Evolutionary conservation across 1,140 invertebrate species (phyloP).

Genomic region (Tenebrio molitor): DNA sequence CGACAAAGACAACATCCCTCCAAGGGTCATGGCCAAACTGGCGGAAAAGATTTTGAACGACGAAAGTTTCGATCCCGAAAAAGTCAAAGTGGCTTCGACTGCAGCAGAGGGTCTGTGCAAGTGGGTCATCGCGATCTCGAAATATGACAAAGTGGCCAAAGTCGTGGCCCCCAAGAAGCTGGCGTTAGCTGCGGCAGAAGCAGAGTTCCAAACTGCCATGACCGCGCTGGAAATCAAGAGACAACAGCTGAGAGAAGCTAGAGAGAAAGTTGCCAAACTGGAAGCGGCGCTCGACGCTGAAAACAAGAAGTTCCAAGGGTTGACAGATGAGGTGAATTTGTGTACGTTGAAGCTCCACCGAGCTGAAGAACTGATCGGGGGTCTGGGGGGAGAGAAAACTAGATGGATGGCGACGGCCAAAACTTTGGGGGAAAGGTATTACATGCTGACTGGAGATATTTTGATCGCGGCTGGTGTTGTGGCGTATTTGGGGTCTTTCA

Average conservation of each 20-base stretch:
- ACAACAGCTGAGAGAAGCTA: constrained; percentile 81
- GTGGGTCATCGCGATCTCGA: constrained; percentile 93
- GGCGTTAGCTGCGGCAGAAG: constrained; percentile 83
- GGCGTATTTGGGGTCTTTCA: constrained; percentile 93
- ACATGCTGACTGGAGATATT: constrained; percentile 79
- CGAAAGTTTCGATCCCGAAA: constrained; percentile 92
- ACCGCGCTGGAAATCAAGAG: constrained; percentile 81
- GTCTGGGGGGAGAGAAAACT: constrained; percentile 85
- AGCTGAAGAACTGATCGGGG: constrained; percentile 93
- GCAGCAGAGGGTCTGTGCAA: constrained; percentile 88
- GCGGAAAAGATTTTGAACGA: constrained; percentile 85
- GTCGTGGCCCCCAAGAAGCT: constrained; percentile 89
- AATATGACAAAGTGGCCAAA: constrained; percentile 93
- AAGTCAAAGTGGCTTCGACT: constrained; percentile 84
- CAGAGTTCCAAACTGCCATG: constrained; percentile 72
- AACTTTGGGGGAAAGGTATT: constrained; percentile 78
- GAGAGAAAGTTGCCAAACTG: constrained; percentile 73
- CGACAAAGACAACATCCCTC: constrained; percentile 93
- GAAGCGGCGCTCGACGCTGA: constrained; percentile 78
- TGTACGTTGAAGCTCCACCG: constrained; percentile 92
- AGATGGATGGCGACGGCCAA: constrained; percentile 87
- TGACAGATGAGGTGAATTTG: constrained; percentile 86
- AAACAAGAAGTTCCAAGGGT: constrained; percentile 70
- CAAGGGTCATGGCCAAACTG: constrained; percentile 85
- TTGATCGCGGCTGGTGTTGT: constrained; percentile 90